Conservation (phyloP, 2,113 vertebrate genomes). For the Actenoides hombroni region DNA sequence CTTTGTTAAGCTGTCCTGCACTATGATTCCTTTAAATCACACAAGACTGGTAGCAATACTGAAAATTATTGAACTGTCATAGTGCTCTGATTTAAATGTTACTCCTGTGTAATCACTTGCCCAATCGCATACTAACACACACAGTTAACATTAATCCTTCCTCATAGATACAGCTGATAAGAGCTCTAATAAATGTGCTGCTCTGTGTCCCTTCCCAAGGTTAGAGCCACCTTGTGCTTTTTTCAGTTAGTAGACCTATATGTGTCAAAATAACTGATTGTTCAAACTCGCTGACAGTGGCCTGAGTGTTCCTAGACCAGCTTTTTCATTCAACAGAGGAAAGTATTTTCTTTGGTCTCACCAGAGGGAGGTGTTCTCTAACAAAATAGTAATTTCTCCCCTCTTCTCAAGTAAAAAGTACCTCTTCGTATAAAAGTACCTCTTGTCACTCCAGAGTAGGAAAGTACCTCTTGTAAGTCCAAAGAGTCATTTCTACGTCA, state of each 20-base stretch:
- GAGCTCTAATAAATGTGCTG: not conserved
- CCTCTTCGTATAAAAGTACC: not conserved
- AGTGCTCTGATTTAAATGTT: not conserved
- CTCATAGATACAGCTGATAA: not conserved
- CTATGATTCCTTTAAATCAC: not conserved
- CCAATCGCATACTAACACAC: rapidly evolving
- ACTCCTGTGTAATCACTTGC: not conserved
- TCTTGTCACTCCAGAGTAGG: not conserved
- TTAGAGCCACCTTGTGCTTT: not conserved
- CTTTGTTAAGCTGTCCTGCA: not conserved
- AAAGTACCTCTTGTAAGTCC: not conserved
- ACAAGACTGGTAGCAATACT: not conserved
- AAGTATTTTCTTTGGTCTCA: not conserved
- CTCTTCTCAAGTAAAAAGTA: not conserved
- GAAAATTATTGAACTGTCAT: not conserved
- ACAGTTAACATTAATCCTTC: not conserved
- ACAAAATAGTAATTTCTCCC: not conserved
- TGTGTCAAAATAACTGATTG: not conserved
- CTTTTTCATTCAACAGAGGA: not conserved
- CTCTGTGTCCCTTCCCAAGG: not conserved
- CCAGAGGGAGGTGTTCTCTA: not conserved
- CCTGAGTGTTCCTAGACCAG: not conserved
- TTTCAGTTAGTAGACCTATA: not conserved
- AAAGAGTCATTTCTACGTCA: not conserved
- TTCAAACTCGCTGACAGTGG: not conserved